Conservation (phyloP, 1,140 invertebrate species). For the Macrobrachium rosenbergii region DNA sequence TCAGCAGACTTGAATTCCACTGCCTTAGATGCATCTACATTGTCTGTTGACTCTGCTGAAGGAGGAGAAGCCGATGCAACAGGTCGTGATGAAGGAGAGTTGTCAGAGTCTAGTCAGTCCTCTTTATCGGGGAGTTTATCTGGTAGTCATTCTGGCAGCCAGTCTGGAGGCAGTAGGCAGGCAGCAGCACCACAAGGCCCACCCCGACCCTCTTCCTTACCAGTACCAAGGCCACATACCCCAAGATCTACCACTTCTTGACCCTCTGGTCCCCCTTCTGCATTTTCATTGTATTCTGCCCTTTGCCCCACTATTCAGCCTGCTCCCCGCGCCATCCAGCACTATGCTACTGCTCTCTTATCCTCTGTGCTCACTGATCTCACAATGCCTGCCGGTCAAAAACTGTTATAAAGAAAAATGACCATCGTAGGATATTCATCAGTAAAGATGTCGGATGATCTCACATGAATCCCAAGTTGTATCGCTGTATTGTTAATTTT, state of each 20-base stretch:
- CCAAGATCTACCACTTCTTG: slow-evolving; percentile 49
- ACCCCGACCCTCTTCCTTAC: slow-evolving; percentile 61
- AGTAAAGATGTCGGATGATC: background rate
- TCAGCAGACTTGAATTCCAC: slow-evolving; percentile 59
- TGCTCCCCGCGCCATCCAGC: slow-evolving; percentile 47
- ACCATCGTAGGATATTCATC: background rate
- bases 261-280: slow-evolving; percentile 44
- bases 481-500: background rate
- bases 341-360: slow-evolving; percentile 51
- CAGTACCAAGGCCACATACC: slow-evolving; percentile 60
- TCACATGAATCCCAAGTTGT: slow-evolving; percentile 2
- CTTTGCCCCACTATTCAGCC: slow-evolving; percentile 15
- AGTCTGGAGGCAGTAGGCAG: slow-evolving; percentile 34
- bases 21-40: slow-evolving; percentile 58
- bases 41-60: slow-evolving; percentile 56
- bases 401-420: background rate
- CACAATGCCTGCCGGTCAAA: slow-evolving; percentile 29
- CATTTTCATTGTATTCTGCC: slow-evolving; percentile 15
- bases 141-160: slow-evolving; percentile 53
- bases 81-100: slow-evolving; percentile 56
- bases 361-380: slow-evolving; percentile 56
- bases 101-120: slow-evolving; percentile 64
- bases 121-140: slow-evolving; percentile 63
- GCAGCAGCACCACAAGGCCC: slow-evolving; percentile 28
- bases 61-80: slow-evolving; percentile 54